phyloP scores from a whole-genome alignment of 2,888 invertebrate genomes.

The Campoplex nolae region DNA sequence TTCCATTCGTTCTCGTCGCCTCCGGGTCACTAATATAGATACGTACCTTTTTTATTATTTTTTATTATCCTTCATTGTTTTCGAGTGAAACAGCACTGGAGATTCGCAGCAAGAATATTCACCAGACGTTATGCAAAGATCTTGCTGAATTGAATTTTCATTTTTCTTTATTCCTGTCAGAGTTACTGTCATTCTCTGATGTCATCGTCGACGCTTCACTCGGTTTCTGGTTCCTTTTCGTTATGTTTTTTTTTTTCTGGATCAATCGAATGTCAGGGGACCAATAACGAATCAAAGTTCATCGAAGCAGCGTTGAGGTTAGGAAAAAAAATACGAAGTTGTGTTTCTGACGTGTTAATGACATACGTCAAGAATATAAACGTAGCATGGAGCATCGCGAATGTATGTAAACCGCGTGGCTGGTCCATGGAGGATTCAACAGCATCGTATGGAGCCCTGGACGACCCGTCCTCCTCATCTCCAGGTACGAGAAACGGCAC shows the following conservation, averaged over 20 bases:
- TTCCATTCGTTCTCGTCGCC: slow-evolving; percentile 50
- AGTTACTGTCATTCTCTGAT: neutral
- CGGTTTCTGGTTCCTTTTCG: neutral
- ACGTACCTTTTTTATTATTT: slow-evolving; percentile 6
- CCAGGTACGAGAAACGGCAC: neutral
- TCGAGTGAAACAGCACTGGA: neutral
- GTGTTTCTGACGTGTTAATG: neutral
- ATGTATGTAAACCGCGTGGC: neutral
- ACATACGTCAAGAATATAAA: neutral
- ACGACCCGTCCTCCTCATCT: neutral
- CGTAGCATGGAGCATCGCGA: slow-evolving; percentile 11
- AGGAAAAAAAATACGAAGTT: neutral
- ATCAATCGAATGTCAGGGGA: too few relatives aligned
- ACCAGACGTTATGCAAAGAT: neutral
- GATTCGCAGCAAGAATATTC: neutral
- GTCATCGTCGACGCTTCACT: neutral
- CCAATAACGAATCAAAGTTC: neutral
- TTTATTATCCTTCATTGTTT: slow-evolving; percentile 28
- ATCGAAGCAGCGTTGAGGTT: neutral
- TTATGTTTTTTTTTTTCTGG: too few relatives aligned
- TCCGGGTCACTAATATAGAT: slow-evolving; percentile 55
- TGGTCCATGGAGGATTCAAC: neutral
- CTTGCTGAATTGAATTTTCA: neutral
- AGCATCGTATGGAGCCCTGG: neutral
- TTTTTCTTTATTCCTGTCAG: neutral